Conservation (phyloP, 2,113 vertebrate species). For the Melanerpes formicivorus region DNA sequence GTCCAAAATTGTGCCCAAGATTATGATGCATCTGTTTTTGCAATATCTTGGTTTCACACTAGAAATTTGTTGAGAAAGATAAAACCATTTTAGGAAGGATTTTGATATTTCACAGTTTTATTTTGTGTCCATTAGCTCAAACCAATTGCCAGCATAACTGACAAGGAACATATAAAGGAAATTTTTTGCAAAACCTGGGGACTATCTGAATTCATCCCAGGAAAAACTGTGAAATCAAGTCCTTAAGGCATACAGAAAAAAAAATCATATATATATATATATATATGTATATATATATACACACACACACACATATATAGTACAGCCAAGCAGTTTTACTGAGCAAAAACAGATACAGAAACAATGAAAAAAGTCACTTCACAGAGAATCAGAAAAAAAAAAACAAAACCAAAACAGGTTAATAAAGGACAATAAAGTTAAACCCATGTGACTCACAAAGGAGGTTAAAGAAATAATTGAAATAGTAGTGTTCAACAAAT, state of each 20-base stretch:
- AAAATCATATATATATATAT: not conserved
- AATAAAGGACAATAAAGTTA: not conserved
- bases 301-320: no score
- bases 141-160: not conserved
- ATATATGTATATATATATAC: not conserved
- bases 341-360: not conserved
- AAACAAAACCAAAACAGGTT: not conserved
- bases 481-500: not conserved
- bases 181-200: not conserved
- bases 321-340: not conserved
- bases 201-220: not conserved
- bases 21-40: not conserved
- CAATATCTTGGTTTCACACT: not conserved
- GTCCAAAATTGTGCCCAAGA: not conserved
- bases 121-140: slow-evolving; percentile 10
- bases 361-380: not conserved
- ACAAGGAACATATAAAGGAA: not conserved
- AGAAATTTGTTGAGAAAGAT: not conserved
- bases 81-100: not conserved
- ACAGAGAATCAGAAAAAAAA: not conserved
- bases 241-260: not conserved
- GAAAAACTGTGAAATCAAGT: not conserved
- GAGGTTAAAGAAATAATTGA: not conserved
- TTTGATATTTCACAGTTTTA: not conserved
- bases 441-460: not conserved